Conservation (phyloP, 1,140 invertebrate species). For the Watersipora subatra region DNA sequence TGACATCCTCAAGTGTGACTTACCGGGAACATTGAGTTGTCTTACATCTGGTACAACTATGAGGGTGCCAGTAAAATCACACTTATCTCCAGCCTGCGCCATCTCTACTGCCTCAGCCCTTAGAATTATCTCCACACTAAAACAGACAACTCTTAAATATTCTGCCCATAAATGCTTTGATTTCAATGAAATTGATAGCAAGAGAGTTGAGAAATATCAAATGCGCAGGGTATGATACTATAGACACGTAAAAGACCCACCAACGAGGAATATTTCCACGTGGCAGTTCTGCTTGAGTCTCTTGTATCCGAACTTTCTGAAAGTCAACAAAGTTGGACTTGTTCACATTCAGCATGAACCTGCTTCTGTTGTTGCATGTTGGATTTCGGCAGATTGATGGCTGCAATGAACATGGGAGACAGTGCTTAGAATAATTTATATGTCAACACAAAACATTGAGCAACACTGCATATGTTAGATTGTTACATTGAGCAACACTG, state of each 20-base stretch:
- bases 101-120: conserved; percentile 89
- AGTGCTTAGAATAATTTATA: too few species aligned
- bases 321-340: conserved; percentile 95
- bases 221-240: not conserved
- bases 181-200: not conserved
- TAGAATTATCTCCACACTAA: conserved; percentile 85
- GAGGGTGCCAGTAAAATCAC: conserved; percentile 88
- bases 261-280: conserved; percentile 85
- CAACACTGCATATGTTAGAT: too few species aligned
- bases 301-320: conserved; percentile 95
- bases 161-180: not conserved
- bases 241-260: conserved; percentile 27
- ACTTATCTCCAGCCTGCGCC: conserved; percentile 78
- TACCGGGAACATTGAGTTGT: conserved; percentile 66
- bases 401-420: conserved; percentile 42
- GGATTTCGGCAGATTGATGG: conserved; percentile 91
- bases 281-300: conserved; percentile 92
- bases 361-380: conserved; percentile 75
- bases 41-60: conserved; percentile 95
- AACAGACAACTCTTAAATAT: conserved; percentile 6
- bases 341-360: conserved; percentile 81
- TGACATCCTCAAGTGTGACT: conserved; percentile 1
- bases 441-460: too few species aligned
- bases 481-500: too few species aligned
- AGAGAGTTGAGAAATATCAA: not conserved